Percentiles rank a stretch among this genome's conserved stretches.
Conservation (phyloP, 2,888 invertebrate species). For the Pachymerium ferrugineum region DNA sequence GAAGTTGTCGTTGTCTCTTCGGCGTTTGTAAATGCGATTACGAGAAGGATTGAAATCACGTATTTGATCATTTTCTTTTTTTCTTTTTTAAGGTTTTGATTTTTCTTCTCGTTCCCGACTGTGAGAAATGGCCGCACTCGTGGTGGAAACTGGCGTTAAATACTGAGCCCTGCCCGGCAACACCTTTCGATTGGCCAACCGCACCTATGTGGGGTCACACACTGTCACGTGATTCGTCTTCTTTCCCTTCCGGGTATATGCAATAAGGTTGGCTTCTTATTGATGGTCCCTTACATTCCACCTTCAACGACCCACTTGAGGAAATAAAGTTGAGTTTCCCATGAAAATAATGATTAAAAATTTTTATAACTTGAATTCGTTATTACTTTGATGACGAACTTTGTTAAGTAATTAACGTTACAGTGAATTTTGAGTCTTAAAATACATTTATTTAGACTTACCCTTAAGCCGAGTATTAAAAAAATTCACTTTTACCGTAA, state of each 20-base stretch:
- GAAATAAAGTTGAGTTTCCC: background rate
- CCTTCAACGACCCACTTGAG: background rate
- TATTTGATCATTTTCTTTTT: background rate
- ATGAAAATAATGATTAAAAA: no score
- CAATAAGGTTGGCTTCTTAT: background rate
- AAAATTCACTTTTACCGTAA: background rate
- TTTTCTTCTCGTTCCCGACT: background rate
- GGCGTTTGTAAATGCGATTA: background rate
- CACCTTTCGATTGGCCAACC: constrained; percentile 6
- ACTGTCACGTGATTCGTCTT: background rate
- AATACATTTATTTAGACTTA: no score
- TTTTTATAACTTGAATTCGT: no score
- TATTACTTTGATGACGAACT: no score
- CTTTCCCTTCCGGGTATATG: constrained; percentile 26
- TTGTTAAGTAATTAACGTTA: no score
- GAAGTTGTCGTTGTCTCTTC: background rate
- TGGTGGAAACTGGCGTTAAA: background rate
- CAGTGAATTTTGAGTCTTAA: no score
- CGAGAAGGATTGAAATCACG: background rate
- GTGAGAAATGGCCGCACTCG: background rate
- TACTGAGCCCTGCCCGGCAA: constrained; percentile 19
- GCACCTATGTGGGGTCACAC: constrained; percentile 12
- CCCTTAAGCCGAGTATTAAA: background rate
- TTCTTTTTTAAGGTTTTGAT: background rate
- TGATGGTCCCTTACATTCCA: background rate